Percentiles rank a stretch among this genome's conserved stretches.
Evolutionary conservation across 2,888 invertebrate genomes (phyloP).

Genomic region (Cremastinae sp.): DNA sequence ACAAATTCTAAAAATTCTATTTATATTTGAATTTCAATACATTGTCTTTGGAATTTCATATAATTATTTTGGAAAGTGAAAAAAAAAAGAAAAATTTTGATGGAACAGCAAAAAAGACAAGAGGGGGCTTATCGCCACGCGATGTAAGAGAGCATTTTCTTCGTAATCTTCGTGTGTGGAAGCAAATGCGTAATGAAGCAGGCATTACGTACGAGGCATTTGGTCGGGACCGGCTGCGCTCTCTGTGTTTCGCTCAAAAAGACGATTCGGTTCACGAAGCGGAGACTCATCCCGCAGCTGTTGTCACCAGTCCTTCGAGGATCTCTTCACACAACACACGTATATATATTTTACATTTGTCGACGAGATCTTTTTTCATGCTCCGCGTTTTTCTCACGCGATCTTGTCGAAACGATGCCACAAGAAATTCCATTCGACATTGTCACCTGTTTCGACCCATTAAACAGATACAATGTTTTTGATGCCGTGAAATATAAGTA

Average conservation of each 20-base stretch:
- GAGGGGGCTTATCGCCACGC: background rate
- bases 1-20: too few species aligned
- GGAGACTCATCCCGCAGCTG: conserved; percentile 54
- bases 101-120: background rate
- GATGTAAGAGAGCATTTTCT: background rate
- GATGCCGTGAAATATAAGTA: background rate
- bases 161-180: background rate
- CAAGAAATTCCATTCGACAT: conserved; percentile 5
- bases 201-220: conserved; percentile 30
- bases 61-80: background rate
- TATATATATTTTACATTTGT: conserved; percentile 41
- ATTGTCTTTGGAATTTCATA: too few species aligned
- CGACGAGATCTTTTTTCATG: conserved; percentile 25
- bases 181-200: background rate
- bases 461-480: background rate
- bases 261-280: conserved; percentile 17
- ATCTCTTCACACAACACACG: conserved; percentile 42
- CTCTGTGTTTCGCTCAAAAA: conserved; percentile 50
- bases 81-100: background rate
- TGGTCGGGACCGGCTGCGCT: conserved; percentile 55
- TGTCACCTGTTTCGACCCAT: conserved; percentile 14
- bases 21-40: too few species aligned
- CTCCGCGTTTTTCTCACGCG: conserved; percentile 22
- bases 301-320: conserved; percentile 48
- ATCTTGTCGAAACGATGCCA: conserved; percentile 5